phyloP scores from a whole-genome alignment of 2,797 vertebrate genomes.

The Pipistrellus kuhlii region DNA sequence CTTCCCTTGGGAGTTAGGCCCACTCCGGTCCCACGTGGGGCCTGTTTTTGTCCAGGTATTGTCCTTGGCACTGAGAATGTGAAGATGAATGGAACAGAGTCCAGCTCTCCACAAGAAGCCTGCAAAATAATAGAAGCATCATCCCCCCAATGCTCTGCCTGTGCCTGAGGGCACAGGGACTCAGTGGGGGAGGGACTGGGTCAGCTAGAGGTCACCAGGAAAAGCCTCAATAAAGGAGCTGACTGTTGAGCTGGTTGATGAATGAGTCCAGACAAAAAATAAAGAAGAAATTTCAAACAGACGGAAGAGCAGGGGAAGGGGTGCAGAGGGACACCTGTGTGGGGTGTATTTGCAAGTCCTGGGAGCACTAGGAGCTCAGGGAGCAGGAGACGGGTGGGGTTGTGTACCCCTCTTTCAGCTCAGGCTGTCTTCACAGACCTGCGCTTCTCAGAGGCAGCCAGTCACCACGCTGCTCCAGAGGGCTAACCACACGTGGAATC shows the following conservation, averaged over 20 bases:
- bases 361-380: neutral
- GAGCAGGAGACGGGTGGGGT: neutral
- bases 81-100: neutral
- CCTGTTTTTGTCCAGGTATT: neutral
- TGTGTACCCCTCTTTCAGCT: fast-evolving
- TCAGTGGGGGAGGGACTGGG: neutral
- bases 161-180: neutral
- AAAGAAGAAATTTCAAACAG: neutral
- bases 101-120: neutral
- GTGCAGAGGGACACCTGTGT: fast-evolving
- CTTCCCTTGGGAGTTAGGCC: neutral
- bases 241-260: neutral
- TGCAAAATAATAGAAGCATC: neutral
- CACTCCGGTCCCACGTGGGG: fast-evolving
- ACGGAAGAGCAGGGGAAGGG: neutral
- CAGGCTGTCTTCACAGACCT: fast-evolving
- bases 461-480: neutral
- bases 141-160: neutral
- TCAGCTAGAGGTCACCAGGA: neutral
- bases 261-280: neutral
- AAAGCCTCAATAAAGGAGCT: neutral
- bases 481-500: neutral
- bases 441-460: neutral
- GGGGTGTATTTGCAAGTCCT: neutral
- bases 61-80: neutral